Percentiles rank a stretch among this genome's conserved stretches.
Evolutionary conservation across 2,113 vertebrate genomes (phyloP).

Genomic region (Anser cygnoides): DNA sequence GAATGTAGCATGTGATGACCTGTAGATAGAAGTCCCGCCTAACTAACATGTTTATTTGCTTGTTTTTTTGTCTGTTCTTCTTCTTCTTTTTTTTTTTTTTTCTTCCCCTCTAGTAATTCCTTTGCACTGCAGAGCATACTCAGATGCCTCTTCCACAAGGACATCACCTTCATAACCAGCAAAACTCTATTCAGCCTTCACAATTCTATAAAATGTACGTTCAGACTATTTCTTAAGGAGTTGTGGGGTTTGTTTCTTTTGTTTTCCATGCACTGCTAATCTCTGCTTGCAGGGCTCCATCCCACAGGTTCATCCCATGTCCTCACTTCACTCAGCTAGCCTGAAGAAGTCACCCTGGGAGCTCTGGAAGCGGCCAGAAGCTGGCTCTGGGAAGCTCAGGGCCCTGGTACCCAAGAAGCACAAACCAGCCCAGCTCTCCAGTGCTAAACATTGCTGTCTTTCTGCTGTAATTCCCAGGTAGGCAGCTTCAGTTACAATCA

Average conservation of each 20-base stretch:
- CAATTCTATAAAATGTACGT: not conserved
- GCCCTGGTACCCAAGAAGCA: not conserved
- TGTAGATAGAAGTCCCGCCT: not conserved
- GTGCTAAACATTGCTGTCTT: rapidly evolving
- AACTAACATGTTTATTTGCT: not conserved
- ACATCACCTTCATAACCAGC: not conserved
- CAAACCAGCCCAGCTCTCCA: not conserved
- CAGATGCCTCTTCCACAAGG: not conserved
- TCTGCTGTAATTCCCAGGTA: not conserved
- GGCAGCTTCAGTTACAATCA: not conserved
- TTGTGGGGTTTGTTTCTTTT: not conserved
- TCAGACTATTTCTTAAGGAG: not conserved
- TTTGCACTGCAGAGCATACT: not conserved
- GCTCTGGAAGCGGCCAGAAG: not conserved
- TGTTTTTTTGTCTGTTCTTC: not conserved
- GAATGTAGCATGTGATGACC: rapidly evolving
- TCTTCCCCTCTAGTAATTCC: too few species aligned
- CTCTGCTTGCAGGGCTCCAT: not conserved
- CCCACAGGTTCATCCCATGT: not conserved
- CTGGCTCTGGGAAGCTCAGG: not conserved
- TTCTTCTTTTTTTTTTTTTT: not conserved
- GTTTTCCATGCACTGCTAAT: not conserved
- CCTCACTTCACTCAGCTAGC: not conserved
- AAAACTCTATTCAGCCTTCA: not conserved
- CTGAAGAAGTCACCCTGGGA: too few species aligned